phyloP scores from a whole-genome alignment of 1,140 invertebrate genomes.

The Vanessa tameamea region DNA sequence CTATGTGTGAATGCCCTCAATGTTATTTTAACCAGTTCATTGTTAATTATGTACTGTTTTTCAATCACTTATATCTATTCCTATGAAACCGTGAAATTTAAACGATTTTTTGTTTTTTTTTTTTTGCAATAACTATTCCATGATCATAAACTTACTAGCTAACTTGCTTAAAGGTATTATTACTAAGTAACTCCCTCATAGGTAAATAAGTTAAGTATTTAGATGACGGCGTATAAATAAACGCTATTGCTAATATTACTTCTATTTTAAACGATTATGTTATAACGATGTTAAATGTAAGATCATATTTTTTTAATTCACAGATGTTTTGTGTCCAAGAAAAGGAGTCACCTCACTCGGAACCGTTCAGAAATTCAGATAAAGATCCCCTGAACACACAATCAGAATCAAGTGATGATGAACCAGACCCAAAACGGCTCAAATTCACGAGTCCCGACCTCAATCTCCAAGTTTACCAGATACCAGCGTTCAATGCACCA shows the following conservation, averaged over 20 bases:
- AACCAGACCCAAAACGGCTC: slow-evolving; percentile 58
- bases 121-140: too few relatives aligned
- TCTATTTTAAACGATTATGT: not conserved
- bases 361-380: slow-evolving; percentile 54
- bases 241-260: too few relatives aligned
- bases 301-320: slow-evolving; percentile 29
- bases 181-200: too few relatives aligned
- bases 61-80: not conserved
- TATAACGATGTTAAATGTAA: not conserved
- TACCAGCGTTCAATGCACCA: slow-evolving; percentile 64
- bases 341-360: slow-evolving; percentile 50
- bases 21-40: slow-evolving; percentile 22
- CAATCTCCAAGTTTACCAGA: slow-evolving; percentile 70
- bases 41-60: slow-evolving; percentile 18
- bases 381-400: slow-evolving; percentile 59
- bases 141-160: too few relatives aligned
- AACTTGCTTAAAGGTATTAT: too few relatives aligned
- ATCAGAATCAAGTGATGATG: slow-evolving; percentile 67
- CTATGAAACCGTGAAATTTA: too few relatives aligned
- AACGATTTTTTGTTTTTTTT: too few relatives aligned
- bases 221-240: too few relatives aligned
- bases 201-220: too few relatives aligned
- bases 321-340: slow-evolving; percentile 78
- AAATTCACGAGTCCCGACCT: slow-evolving; percentile 57
- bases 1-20: slow-evolving; percentile 32